These are phyloP conservation scores for Hydra vulgaris DNA, from an alignment of 30 jellyfish, hydroid and myxozoan genomes.

Conservation along the genomic window DNA sequence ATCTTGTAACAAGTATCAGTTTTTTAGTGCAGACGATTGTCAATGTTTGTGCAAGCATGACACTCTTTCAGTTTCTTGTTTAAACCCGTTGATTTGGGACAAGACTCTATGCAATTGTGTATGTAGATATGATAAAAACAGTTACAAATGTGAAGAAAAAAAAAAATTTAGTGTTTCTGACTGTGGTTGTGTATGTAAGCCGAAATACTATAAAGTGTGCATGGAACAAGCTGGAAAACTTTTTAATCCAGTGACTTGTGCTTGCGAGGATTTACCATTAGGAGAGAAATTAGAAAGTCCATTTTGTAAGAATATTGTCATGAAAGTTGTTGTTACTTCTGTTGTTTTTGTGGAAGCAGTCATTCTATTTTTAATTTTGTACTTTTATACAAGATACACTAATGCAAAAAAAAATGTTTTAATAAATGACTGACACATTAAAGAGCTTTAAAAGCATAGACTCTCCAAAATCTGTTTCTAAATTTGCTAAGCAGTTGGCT, in stretches of 20 bases:
- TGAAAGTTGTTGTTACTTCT: neutral
- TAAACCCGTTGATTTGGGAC: constrained; percentile 22
- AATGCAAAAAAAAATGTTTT: neutral
- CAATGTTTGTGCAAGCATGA: constrained; percentile 22
- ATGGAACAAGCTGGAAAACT: neutral
- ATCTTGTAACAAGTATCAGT: constrained; percentile 19
- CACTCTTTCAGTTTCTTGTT: constrained; percentile 4
- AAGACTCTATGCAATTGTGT: constrained; percentile 9
- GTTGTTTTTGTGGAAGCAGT: constrained; percentile 14
- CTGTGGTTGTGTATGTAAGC: constrained; percentile 26
- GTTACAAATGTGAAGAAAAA: neutral
- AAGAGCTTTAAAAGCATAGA: too few species aligned
- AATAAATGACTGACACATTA: too few species aligned
- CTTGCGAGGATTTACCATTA: neutral
- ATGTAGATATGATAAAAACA: neutral
- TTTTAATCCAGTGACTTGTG: neutral
- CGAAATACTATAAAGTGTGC: neutral
- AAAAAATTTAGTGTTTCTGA: constrained; percentile 11
- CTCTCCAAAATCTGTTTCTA: too few species aligned
- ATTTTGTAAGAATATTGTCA: neutral
- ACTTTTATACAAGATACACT: constrained; percentile 1
- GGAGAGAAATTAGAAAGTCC: constrained; percentile 7
- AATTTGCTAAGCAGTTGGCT: too few species aligned
- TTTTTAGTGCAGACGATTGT: constrained; percentile 2
- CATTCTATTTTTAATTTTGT: neutral